Percentiles rank a stretch among this genome's conserved stretches.
Conservation (phyloP, 2,797 vertebrate species). For the Rhynchonycteris naso region DNA sequence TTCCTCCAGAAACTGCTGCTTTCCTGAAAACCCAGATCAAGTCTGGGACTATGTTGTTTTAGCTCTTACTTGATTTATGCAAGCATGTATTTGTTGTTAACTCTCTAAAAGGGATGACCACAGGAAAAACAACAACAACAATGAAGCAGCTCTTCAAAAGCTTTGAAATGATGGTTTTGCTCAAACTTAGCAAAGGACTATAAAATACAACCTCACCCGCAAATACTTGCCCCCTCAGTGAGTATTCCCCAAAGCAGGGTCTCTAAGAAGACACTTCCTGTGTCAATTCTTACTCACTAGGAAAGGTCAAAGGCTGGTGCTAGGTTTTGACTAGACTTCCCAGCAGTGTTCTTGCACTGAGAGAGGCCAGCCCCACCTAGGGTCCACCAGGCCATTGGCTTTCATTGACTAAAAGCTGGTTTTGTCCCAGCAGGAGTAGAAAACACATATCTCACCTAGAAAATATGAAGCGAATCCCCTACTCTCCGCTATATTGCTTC, state of each 20-base stretch:
- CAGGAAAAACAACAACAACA: not conserved
- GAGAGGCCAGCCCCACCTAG: not conserved
- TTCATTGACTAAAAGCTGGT: not conserved
- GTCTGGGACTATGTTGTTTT: not conserved
- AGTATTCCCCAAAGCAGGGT: not conserved
- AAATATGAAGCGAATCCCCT: not conserved
- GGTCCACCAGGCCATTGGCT: not conserved
- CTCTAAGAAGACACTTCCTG: not conserved
- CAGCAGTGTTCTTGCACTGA: not conserved
- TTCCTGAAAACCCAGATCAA: conserved; percentile 56
- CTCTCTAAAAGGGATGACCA: not conserved
- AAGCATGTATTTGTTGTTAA: not conserved
- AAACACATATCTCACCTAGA: not conserved
- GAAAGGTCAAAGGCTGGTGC: not conserved
- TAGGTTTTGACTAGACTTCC: not conserved
- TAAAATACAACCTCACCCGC: not conserved
- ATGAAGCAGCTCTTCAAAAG: not conserved
- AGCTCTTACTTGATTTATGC: conserved; percentile 34
- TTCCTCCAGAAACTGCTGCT: conserved; percentile 53
- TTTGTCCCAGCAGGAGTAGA: not conserved
- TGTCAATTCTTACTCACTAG: not conserved
- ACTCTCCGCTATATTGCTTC: not conserved
- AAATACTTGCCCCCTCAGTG: not conserved
- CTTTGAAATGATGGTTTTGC: not conserved
- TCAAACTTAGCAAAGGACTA: not conserved